phyloP scores from a whole-genome alignment of 2,113 vertebrate genomes.

The Agapornis roseicollis region DNA sequence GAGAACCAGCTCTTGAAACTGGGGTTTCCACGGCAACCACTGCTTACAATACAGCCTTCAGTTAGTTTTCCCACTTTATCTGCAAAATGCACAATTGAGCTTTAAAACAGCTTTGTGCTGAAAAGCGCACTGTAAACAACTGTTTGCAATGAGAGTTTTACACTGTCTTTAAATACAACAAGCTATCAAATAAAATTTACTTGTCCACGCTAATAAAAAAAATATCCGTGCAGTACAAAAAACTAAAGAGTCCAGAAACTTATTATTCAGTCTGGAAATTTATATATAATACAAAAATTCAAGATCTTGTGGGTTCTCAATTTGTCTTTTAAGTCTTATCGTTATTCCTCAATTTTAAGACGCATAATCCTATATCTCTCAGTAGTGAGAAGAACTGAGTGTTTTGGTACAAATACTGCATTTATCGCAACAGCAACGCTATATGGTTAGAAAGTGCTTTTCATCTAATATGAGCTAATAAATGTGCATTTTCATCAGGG shows the following conservation, averaged over 20 bases:
- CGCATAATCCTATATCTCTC: conserved; percentile 12
- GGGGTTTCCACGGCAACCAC: conserved; percentile 96
- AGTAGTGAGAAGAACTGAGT: conserved; percentile 30
- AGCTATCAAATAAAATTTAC: conserved; percentile 88
- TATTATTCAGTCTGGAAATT: conserved; percentile 39
- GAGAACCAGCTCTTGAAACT: conserved; percentile 97
- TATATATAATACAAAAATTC: conserved; percentile 46
- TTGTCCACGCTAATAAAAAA: conserved; percentile 75
- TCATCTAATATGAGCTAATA: conserved; percentile 20
- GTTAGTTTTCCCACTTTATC: conserved; percentile 99
- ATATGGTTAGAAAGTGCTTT: conserved; percentile 4
- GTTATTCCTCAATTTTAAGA: conserved; percentile 56
- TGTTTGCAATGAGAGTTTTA: conserved; percentile 86
- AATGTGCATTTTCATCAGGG: conserved; percentile 21
- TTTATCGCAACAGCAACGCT: background rate
- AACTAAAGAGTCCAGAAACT: conserved; percentile 45
- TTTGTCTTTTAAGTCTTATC: conserved; percentile 64
- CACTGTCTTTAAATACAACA: conserved; percentile 89
- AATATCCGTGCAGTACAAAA: conserved; percentile 6
- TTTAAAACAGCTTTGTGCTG: conserved; percentile 93
- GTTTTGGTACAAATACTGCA: conserved; percentile 19
- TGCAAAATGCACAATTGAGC: conserved; percentile 99
- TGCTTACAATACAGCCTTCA: conserved; percentile 97
- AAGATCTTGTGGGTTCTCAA: background rate
- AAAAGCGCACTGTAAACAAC: conserved; percentile 90